phyloP scores from a whole-genome alignment of 2,888 invertebrate species.

The Priocnemis perturbator region DNA sequence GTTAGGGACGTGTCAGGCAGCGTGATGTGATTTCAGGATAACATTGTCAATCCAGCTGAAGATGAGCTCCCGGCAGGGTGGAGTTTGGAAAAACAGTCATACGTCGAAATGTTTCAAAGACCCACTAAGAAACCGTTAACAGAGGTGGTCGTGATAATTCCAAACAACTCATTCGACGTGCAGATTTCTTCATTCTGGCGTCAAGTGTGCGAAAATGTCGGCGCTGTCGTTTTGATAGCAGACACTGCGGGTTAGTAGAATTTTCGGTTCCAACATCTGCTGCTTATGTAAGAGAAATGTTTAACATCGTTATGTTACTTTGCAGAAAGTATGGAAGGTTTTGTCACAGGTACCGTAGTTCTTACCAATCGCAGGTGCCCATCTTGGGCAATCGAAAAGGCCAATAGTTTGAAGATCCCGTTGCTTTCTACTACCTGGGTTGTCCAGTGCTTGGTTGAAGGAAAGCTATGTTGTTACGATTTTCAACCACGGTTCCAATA shows the following conservation, averaged over 20 bases:
- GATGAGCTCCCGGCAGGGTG: slow-evolving; percentile 81
- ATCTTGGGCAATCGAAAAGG: slow-evolving; percentile 76
- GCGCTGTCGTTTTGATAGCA: slow-evolving; percentile 67
- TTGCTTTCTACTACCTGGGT: slow-evolving; percentile 84
- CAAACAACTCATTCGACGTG: slow-evolving; percentile 71
- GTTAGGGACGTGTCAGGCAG: slow-evolving; percentile 5
- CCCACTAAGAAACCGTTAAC: slow-evolving; percentile 62
- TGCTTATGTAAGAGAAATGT: background rate
- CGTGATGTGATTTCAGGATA: slow-evolving; percentile 56
- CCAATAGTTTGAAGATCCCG: slow-evolving; percentile 79
- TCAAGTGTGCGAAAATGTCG: slow-evolving; percentile 79
- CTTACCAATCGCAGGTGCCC: slow-evolving; percentile 82
- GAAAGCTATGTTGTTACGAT: slow-evolving; percentile 76
- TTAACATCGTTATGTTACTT: slow-evolving; percentile 6
- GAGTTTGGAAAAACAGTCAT: slow-evolving; percentile 77
- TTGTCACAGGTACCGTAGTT: slow-evolving; percentile 73
- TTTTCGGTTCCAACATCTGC: slow-evolving; percentile 46
- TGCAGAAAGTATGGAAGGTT: slow-evolving; percentile 59
- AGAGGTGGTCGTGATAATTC: slow-evolving; percentile 62
- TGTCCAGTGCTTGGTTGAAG: slow-evolving; percentile 82
- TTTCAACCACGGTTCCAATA: slow-evolving; percentile 78
- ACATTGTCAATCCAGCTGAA: slow-evolving; percentile 74
- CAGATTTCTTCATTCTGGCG: slow-evolving; percentile 80
- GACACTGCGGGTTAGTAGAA: slow-evolving; percentile 58
- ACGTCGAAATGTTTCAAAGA: slow-evolving; percentile 71